Evolutionary conservation across 2,113 vertebrate species (phyloP), one percentile per base, ranked within the genome.

Genomic region (Salvator merianae): DNA sequence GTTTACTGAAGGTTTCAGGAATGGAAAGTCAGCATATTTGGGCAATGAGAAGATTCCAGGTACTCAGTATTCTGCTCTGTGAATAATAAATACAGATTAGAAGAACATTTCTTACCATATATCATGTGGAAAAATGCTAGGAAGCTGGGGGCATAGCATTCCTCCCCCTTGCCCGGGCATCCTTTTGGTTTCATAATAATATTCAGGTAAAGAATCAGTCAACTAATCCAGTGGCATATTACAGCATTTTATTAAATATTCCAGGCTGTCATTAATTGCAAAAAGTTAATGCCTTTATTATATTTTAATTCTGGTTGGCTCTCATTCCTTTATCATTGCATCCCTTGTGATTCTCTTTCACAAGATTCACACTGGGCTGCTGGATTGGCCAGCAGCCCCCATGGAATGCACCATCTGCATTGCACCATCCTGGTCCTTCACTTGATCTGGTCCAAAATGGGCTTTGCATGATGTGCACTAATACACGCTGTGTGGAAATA

Each of bases 231-330:
- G 47, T 85, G 90, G 85, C 83, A 79, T 84, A 26, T 34, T 47
- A 65, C 84, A 89, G 81, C 81, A 14, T 86, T 89, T 91, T 81
- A 92, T 91, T 91, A 93, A 83, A 88, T 2, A 32, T 83, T 81
- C 80, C 59, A 77, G 86, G 76, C 81, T 88, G 14, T 28, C 0
- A 4, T 38, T 55, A 59, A 69, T 78, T 72, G 63, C 5, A 4
- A 70, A 55, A 88, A 88, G 88, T 86, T 88, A 88, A 83, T 91
- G 83, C 84, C 82, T 88, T 91, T 66, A 76, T 73, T 82, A 75
- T 81, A 86, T 16, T 53, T 65, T 65, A 8, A 74, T 7, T 0
- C 80, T 81, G 84, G 78, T 77, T 88, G 77, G 82, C 68, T 79
- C 70, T 68, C 18, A 2, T 59, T 5, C 81, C 13, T 83, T 40